Conservation (phyloP, 2,113 vertebrate species). For the Mesembrinibis cayennensis region DNA sequence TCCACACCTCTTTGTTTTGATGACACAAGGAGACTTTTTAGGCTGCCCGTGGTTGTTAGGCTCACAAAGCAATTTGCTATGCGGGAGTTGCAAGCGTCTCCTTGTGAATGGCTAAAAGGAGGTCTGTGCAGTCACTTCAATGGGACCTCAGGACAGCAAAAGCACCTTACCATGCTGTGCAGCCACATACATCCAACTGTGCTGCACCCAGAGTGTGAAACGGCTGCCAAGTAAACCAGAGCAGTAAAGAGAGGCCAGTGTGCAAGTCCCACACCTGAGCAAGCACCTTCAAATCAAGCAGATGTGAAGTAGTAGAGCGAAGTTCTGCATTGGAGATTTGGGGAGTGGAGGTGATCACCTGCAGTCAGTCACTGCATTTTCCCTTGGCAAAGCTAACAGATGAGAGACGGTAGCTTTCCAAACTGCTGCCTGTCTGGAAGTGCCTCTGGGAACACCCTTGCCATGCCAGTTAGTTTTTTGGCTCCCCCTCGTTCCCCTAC, state of each 20-base stretch:
- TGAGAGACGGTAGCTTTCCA: not conserved
- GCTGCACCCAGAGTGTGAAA: not conserved
- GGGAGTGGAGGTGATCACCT: not conserved
- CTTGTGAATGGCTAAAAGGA: not conserved
- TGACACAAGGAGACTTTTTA: not conserved
- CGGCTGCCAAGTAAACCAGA: not conserved
- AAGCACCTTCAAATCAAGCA: not conserved
- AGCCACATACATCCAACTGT: fast-evolving
- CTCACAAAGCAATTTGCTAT: not conserved
- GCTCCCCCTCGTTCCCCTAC: fast-evolving
- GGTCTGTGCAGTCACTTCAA: not conserved
- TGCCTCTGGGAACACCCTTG: not conserved
- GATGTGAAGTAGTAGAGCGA: not conserved
- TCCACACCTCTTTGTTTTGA: not conserved
- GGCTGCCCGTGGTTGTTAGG: not conserved
- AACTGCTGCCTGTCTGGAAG: not conserved
- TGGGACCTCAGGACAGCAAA: not conserved
- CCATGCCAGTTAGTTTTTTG: not conserved
- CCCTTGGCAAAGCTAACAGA: not conserved
- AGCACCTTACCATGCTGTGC: not conserved
- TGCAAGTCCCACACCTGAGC: not conserved
- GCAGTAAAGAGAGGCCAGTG: not conserved
- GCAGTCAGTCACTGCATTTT: not conserved
- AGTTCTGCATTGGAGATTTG: not conserved
- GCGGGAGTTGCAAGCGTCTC: not conserved